Conservation (phyloP, 2,888 invertebrate genomes). For the Allophyes oxyacanthae region DNA sequence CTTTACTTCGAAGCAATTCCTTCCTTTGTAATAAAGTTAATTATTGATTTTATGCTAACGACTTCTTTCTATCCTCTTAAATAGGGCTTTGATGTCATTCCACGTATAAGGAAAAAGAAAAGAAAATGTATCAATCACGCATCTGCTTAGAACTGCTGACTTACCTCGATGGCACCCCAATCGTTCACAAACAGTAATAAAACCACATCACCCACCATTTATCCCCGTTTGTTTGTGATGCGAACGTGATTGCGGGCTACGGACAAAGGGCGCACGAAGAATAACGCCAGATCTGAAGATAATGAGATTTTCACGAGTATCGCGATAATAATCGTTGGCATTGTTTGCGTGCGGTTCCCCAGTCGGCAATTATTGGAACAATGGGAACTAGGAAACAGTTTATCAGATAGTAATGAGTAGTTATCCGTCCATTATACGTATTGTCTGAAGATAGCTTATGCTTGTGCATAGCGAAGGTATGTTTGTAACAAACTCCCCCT, state of each 20-base stretch:
- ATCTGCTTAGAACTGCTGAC: slow-evolving; percentile 46
- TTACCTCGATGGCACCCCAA: slow-evolving; percentile 40
- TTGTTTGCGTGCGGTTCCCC: slow-evolving; percentile 66
- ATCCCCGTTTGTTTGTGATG: slow-evolving; percentile 72
- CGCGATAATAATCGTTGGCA: slow-evolving; percentile 72
- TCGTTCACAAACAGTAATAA: slow-evolving; percentile 65
- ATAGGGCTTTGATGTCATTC: slow-evolving; percentile 21
- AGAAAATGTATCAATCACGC: slow-evolving; percentile 28
- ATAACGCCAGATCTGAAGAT: slow-evolving; percentile 68
- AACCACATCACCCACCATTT: slow-evolving; percentile 67
- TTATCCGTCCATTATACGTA: slow-evolving; percentile 41
- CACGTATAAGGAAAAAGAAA: slow-evolving; percentile 17
- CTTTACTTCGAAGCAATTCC: too few relatives aligned
- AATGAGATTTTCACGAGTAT: slow-evolving; percentile 78
- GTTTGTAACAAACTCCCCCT: too few relatives aligned
- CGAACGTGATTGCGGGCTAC: slow-evolving; percentile 65
- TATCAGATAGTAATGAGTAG: slow-evolving; percentile 51
- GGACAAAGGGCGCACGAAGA: slow-evolving; percentile 55
- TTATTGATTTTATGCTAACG: slow-evolving; percentile 7
- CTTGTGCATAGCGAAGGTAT: slow-evolving; percentile 1
- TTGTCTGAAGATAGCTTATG: slow-evolving; percentile 24
- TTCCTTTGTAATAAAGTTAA: not conserved
- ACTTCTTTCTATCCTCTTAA: slow-evolving; percentile 3
- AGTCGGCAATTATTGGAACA: slow-evolving; percentile 60
- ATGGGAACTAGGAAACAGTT: slow-evolving; percentile 53